Evolutionary conservation across 2,113 vertebrate genomes (phyloP).

Genomic region (Ardeotis arabs): DNA sequence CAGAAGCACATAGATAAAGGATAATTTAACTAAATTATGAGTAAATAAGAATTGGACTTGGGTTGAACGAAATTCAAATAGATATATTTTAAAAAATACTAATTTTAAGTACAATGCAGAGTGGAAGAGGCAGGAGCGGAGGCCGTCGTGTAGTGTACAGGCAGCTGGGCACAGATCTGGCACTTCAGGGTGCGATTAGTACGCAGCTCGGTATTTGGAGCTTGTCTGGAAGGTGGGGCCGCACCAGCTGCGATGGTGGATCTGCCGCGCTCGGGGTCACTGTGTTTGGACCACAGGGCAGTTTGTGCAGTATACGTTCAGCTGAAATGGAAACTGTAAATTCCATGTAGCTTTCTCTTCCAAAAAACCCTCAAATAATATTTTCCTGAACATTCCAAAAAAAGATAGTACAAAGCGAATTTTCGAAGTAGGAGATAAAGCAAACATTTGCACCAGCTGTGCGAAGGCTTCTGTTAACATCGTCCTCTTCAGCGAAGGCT

Average conservation of each 20-base stretch:
- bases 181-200: background rate
- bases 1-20: background rate
- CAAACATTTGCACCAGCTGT: background rate
- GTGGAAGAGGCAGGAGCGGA: background rate
- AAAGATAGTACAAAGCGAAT: background rate
- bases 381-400: background rate
- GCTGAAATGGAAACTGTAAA: background rate
- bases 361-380: background rate
- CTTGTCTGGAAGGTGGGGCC: background rate
- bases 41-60: background rate
- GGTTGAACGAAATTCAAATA: background rate
- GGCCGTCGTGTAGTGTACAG: rapidly evolving
- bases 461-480: background rate
- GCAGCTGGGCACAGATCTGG: background rate
- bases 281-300: background rate
- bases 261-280: background rate
- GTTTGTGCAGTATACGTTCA: background rate
- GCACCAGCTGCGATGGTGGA: rapidly evolving
- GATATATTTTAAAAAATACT: rapidly evolving
- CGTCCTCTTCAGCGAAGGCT: background rate
- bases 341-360: background rate
- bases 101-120: background rate
- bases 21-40: background rate
- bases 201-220: background rate
- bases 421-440: background rate